phyloP scores from a whole-genome alignment of 2,888 invertebrate genomes.

The Oxyscelio sp. region DNA sequence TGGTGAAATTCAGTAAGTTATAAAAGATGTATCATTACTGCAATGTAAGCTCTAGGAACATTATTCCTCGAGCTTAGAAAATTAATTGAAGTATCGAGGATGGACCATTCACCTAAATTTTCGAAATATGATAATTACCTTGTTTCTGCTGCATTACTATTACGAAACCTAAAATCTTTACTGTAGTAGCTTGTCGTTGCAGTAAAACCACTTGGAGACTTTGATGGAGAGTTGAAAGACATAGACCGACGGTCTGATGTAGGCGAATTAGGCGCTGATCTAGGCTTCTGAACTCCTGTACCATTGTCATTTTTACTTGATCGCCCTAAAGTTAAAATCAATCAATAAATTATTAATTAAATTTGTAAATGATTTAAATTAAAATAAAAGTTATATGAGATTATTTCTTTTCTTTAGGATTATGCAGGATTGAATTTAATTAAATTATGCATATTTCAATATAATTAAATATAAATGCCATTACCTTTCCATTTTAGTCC shows the following conservation, averaged over 20 bases:
- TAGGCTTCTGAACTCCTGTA: conserved; percentile 88
- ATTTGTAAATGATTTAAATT: background rate
- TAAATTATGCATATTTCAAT: too few relatives aligned
- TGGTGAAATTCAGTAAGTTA: too few relatives aligned
- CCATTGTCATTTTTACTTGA: conserved; percentile 83
- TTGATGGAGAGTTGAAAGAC: conserved; percentile 86
- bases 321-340: conserved; percentile 79
- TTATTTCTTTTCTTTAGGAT: too few relatives aligned
- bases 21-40: too few relatives aligned
- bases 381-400: background rate
- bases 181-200: conserved; percentile 87
- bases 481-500: conserved; percentile 91
- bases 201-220: conserved; percentile 85
- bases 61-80: too few relatives aligned
- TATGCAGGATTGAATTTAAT: too few relatives aligned
- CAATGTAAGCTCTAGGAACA: too few relatives aligned
- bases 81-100: too few relatives aligned
- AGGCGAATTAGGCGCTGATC: conserved; percentile 92
- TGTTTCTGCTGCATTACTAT: conserved; percentile 84
- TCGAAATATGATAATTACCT: conserved; percentile 80
- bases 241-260: conserved; percentile 90
- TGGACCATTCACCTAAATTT: too few relatives aligned
- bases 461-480: background rate
- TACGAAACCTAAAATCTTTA: conserved; percentile 86
- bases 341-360: too few relatives aligned